Evolutionary conservation across 2,797 vertebrate species (phyloP), one percentile per base, ranked within the genome.

Genomic region (Podarcis siculus): DNA sequence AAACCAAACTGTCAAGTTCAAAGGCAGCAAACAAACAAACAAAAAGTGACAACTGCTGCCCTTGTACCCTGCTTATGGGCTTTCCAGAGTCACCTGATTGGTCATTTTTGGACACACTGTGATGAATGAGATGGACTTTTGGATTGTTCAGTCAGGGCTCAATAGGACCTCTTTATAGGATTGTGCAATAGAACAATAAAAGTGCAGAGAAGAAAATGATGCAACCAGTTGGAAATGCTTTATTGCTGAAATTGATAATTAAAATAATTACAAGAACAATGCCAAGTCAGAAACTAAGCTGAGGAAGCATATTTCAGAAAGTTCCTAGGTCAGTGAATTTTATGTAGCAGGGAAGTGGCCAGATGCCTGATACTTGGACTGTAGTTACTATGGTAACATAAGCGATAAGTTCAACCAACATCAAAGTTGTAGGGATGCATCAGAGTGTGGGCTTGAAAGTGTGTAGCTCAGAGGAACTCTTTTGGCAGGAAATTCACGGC

Each of bases 351-450:
- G n/a, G n/a, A 72, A 83, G n/a, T 21, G 55, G 67, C 19, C 39
- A 25, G 42, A 35, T 55, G 25, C 82, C 64, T 35, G 42, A 72
- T 72, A 32, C 45, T 25, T 83, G 82, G 67, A 25, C 64, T 86
- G 39, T 27, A 55, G 85, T 86, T 79, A 69, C 85, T 79, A 86
- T 79, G 76, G 85, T n/a, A 55, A 86, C 64, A 37, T n/a, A 86
- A 61, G 71, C 19, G 49, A 61, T 72, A 66, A 85, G 25, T 81
- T 76, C 71, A 75, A 42, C 30, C 67, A 80, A 35, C 27, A 72
- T 32, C 15, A 17, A 79, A n/a, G 2, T 67, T 17, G 19, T 27
- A 82, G 39, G 67, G 2, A 1, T 30, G 21, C 49, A 61, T 80
- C 32, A 73, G 49, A 58, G 49, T 37, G 64, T 30, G 71, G 32